phyloP scores from a whole-genome alignment of 23 tunicate species.

The Trididemnum clinides region DNA sequence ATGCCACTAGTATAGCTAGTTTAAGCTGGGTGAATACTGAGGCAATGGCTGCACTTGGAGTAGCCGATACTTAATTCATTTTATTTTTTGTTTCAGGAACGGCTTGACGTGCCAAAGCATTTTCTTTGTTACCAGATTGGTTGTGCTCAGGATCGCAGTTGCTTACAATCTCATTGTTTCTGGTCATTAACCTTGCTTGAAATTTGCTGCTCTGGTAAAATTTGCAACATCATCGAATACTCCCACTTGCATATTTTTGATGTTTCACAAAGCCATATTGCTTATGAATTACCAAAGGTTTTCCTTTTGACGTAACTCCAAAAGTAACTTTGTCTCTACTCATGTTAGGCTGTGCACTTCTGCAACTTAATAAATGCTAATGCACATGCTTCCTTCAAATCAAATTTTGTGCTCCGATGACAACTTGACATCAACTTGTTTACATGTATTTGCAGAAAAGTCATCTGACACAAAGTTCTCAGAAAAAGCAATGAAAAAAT shows the following conservation, averaged over 20 bases:
- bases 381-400: too few species aligned
- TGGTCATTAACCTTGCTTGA: slow-evolving; percentile 37
- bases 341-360: slow-evolving; percentile 30
- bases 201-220: slow-evolving; percentile 23
- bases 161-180: slow-evolving; percentile 29
- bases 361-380: too few species aligned
- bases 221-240: slow-evolving; percentile 34
- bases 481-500: not conserved
- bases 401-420: too few species aligned
- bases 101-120: slow-evolving; percentile 49
- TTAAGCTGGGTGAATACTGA: slow-evolving; percentile 40
- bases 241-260: slow-evolving; percentile 43
- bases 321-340: slow-evolving; percentile 37
- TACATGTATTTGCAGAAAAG: too few species aligned
- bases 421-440: too few species aligned
- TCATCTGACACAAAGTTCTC: too few species aligned
- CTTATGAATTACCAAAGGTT: slow-evolving; percentile 37
- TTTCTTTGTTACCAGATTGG: slow-evolving; percentile 34
- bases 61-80: slow-evolving; percentile 34
- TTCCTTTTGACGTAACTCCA: slow-evolving; percentile 45
- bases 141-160: slow-evolving; percentile 44
- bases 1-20: slow-evolving; percentile 42
- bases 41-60: slow-evolving; percentile 39
- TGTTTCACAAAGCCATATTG: slow-evolving; percentile 38
- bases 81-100: slow-evolving; percentile 37